Conservation (phyloP, 2,888 invertebrate species). For the Matsumyia berberina region DNA sequence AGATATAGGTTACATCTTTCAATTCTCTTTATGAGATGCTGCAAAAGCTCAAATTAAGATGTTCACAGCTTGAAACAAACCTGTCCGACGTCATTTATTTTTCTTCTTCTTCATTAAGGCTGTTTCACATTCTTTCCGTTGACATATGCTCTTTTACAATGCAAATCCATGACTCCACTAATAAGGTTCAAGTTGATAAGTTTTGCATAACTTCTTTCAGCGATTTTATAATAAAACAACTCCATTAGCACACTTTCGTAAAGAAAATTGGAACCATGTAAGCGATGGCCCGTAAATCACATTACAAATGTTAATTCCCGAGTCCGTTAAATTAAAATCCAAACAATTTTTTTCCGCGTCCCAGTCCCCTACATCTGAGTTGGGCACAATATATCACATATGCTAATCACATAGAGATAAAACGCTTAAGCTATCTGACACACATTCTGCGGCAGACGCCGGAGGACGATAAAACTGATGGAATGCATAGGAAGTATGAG, state of each 20-base stretch:
- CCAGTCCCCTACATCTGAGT: slow-evolving; percentile 3
- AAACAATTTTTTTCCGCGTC: background rate
- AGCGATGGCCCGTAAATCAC: slow-evolving; percentile 6
- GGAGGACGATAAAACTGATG: slow-evolving; percentile 16
- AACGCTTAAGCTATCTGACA: slow-evolving; percentile 35
- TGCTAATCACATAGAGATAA: slow-evolving; percentile 36
- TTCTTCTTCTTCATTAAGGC: background rate
- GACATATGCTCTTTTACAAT: slow-evolving; percentile 24
- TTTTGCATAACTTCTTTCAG: slow-evolving; percentile 22
- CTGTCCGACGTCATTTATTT: background rate
- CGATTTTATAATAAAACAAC: background rate
- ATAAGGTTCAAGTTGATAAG: background rate
- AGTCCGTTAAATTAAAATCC: slow-evolving; percentile 14
- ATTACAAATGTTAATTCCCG: slow-evolving; percentile 8
- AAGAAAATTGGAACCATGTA: background rate
- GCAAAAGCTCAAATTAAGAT: background rate
- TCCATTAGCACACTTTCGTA: slow-evolving; percentile 18
- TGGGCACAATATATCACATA: slow-evolving; percentile 19
- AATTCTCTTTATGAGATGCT: background rate
- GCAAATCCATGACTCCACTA: background rate
- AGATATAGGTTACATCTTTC: background rate
- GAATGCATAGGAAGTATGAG: slow-evolving; percentile 20
- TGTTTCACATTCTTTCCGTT: background rate
- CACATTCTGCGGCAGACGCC: slow-evolving; percentile 27
- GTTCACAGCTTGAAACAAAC: background rate